Evolutionary conservation across 2,797 vertebrate genomes (phyloP).

Genomic region (Coluber constrictor): DNA sequence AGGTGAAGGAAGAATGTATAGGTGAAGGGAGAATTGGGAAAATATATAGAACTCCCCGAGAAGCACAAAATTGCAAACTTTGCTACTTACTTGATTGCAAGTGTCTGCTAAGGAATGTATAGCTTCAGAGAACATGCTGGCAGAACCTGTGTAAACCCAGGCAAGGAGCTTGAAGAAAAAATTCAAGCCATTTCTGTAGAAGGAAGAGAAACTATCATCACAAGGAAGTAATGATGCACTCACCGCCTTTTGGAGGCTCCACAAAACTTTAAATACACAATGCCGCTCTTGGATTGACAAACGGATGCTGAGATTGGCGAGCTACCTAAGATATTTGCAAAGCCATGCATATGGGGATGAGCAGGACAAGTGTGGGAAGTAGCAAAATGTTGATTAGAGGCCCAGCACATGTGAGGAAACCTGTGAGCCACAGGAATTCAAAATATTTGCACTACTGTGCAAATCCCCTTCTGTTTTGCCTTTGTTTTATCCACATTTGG

Average conservation of each 20-base stretch:
- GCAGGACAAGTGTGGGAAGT: not conserved
- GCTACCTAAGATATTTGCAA: too few species aligned
- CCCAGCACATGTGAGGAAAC: not conserved
- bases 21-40: too few species aligned
- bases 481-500: not conserved
- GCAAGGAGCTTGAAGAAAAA: conserved; percentile 99
- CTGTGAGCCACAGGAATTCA: not conserved
- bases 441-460: not conserved
- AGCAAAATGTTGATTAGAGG: not conserved
- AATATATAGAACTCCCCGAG: not conserved
- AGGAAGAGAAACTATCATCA: conserved; percentile 38
- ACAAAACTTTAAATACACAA: not conserved
- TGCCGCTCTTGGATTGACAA: too few species aligned
- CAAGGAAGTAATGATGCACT: not conserved
- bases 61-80: not conserved
- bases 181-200: conserved; percentile 92
- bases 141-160: conserved; percentile 97
- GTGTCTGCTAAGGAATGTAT: conserved; percentile 98
- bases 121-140: conserved; percentile 98
- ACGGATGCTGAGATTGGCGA: not conserved
- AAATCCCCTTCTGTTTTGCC: not conserved
- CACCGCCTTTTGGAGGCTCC: not conserved
- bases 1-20: too few species aligned
- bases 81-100: conserved; percentile 86
- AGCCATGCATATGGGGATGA: too few species aligned